Conservation (phyloP, 2,888 invertebrate species). For the Nomada goodeniana region DNA sequence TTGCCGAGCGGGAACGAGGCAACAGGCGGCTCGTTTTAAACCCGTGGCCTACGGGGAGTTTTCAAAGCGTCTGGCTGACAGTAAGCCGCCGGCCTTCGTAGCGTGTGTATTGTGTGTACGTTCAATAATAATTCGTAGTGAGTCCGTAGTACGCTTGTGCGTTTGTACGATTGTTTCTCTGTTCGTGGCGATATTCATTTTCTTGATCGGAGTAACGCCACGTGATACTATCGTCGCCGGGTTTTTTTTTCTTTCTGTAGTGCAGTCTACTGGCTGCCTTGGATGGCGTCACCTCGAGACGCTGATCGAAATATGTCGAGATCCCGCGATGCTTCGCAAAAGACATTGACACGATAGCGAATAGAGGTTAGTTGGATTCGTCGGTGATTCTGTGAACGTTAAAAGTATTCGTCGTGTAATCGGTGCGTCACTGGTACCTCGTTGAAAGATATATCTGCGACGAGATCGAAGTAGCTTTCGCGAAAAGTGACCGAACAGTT, state of each 20-base stretch:
- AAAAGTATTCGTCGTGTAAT: not conserved
- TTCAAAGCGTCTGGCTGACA: conserved; percentile 61
- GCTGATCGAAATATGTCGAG: not conserved
- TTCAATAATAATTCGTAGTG: not conserved
- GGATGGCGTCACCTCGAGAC: not conserved
- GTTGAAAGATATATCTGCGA: not conserved
- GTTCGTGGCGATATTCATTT: not conserved
- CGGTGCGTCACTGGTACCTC: not conserved
- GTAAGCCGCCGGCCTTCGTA: conserved; percentile 74
- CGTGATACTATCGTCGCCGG: not conserved
- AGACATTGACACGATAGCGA: not conserved
- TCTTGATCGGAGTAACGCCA: not conserved
- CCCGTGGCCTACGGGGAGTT: conserved; percentile 47
- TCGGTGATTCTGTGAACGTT: not conserved
- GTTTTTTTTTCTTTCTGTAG: not conserved
- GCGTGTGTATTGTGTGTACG: conserved; percentile 36
- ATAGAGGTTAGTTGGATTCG: not conserved
- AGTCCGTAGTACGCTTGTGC: not conserved
- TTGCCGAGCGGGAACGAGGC: conserved; percentile 70
- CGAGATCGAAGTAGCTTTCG: not conserved
- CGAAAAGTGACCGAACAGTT: conserved; percentile 26
- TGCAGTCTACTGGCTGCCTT: not conserved
- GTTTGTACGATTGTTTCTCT: not conserved
- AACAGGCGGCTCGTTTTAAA: conserved; percentile 76
- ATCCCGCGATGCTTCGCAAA: not conserved